These are phyloP conservation scores for Desmophyllum pertusum DNA, from an alignment of 92 coral and sea anemone species.

Conservation along the genomic window DNA sequence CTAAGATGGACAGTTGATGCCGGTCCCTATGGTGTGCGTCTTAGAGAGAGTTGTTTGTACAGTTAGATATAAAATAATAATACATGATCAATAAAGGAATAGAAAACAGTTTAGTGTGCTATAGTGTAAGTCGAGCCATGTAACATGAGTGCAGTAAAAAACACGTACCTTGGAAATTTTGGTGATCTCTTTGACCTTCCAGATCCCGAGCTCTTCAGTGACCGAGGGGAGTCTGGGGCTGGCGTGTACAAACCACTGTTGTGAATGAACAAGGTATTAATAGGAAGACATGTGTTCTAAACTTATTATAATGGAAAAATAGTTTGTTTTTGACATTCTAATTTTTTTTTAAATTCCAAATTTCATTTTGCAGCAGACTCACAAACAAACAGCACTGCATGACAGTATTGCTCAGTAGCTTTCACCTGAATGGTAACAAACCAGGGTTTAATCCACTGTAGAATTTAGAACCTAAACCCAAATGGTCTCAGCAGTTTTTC, in stretches of 20 bases:
- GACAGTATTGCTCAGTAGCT: background rate
- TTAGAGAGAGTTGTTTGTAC: background rate
- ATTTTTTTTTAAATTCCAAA: no score
- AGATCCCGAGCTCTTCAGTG: conserved; percentile 71
- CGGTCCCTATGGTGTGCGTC: no score
- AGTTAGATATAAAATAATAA: no score
- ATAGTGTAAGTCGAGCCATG: background rate
- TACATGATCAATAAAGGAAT: background rate
- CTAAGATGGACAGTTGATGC: no score
- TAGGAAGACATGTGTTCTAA: background rate
- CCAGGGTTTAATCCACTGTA: background rate
- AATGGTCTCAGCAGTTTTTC: no score
- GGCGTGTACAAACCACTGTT: conserved; percentile 86
- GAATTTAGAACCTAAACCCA: background rate
- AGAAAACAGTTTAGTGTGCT: background rate
- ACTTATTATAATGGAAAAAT: background rate
- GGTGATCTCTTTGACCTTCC: conserved; percentile 69
- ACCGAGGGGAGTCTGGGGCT: conserved; percentile 83
- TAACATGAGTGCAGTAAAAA: background rate
- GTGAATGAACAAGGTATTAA: background rate
- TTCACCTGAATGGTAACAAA: background rate
- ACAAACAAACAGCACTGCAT: background rate
- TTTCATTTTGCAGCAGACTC: background rate
- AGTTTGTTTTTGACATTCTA: background rate
- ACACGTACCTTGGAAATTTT: conserved; percentile 77